Evolutionary conservation across 2,113 vertebrate species (phyloP).

Genomic region (Crocuta crocuta): DNA sequence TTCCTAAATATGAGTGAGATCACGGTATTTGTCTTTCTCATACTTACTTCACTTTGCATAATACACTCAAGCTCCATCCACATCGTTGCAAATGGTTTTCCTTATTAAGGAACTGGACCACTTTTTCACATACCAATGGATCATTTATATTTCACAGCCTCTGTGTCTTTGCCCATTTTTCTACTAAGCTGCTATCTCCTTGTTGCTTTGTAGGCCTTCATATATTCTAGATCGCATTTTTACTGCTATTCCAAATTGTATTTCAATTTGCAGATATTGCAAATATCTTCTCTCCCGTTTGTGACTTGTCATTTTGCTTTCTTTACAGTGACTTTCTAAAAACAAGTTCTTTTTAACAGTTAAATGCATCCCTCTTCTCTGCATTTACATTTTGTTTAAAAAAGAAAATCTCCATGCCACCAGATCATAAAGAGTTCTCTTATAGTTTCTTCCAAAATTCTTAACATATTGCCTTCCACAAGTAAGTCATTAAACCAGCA

Average conservation of each 20-base stretch:
- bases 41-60: too few species aligned
- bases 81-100: too few species aligned
- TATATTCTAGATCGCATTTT: background rate
- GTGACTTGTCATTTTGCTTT: slow-evolving; percentile 12
- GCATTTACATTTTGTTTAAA: background rate
- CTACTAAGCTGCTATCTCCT: background rate
- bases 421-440: background rate
- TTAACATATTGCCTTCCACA: slow-evolving; percentile 28
- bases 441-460: background rate
- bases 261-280: background rate
- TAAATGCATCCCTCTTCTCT: background rate
- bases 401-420: background rate
- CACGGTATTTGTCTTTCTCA: too few species aligned
- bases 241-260: background rate
- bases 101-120: background rate
- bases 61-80: too few species aligned
- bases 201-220: background rate
- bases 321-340: background rate
- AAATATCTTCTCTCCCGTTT: slow-evolving; percentile 3
- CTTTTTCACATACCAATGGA: background rate
- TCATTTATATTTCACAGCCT: background rate
- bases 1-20: too few species aligned
- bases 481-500: background rate
- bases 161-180: background rate
- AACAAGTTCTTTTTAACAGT: background rate